Evolutionary conservation across 2,113 vertebrate genomes (phyloP).

Genomic region (Otis tarda): DNA sequence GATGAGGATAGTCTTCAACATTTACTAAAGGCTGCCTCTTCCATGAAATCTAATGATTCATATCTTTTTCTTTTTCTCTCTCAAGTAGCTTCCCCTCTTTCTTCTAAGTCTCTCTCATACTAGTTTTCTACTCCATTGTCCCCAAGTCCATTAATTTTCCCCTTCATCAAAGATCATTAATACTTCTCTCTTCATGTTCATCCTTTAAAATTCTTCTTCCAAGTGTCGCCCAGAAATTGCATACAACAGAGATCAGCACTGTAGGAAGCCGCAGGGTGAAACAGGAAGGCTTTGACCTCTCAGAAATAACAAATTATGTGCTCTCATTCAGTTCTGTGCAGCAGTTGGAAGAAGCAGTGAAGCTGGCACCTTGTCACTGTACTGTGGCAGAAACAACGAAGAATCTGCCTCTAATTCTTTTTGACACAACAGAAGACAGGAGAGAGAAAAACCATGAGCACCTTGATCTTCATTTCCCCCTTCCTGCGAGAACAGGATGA

Average conservation of each 20-base stretch:
- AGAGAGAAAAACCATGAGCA: not conserved
- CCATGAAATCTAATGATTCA: not conserved
- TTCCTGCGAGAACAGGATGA: not conserved
- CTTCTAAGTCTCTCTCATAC: not conserved
- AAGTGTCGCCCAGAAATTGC: not conserved
- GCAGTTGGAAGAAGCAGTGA: constrained; percentile 27
- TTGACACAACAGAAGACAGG: not conserved
- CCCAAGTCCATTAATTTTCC: not conserved
- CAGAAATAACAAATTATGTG: not conserved
- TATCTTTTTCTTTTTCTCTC: not conserved
- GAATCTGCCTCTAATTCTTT: not conserved
- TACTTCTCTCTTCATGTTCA: not conserved
- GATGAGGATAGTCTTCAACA: not conserved
- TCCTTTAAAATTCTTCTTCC: constrained; percentile 6
- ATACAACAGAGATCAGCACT: not conserved
- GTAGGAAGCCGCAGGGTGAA: not conserved
- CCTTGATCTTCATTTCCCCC: not conserved
- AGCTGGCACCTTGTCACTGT: not conserved
- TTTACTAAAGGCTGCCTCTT: not conserved
- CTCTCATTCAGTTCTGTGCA: not conserved
- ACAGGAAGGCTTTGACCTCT: not conserved
- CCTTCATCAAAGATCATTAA: not conserved
- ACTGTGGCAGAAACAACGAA: not conserved
- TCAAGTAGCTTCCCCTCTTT: not conserved
- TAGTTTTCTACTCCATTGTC: not conserved